Evolutionary conservation across 2,797 vertebrate species (phyloP), one percentile per base, ranked within the genome.

Genomic region (Enteromius trimaculatus): DNA sequence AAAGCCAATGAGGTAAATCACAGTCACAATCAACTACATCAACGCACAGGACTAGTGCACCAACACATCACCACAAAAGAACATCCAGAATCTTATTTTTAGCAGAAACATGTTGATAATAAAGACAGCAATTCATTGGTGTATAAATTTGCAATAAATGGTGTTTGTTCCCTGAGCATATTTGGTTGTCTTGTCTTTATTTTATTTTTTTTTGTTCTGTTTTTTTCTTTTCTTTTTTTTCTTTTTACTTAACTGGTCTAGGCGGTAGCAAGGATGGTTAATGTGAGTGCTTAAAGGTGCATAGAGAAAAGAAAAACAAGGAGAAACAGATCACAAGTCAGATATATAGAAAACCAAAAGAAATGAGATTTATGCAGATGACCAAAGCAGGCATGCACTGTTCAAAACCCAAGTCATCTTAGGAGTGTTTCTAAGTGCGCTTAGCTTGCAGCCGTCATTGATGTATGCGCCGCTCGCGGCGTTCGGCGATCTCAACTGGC

Each of bases 221-320:
- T 13, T 44, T n/a, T 31, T 71, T 23, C 31, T n/a, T 39, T 69
- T 77, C 79, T 72, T 81, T 68, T 80, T 92, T 86, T 84, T 91
- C 90, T 94, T 95, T 96, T 97, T 97, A 99, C 98, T 99, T 99
- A 99, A 99, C 98, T 99, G 98, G 96, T 99, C 97, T 98, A 99
- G 98, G 96, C 97, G 97, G 98, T 99, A 99, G 98, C 98, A 99
- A 97, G 97, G 98, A 97, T 99, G 97, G 95, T 97, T 99, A 97
- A 99, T 99, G 96, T 99, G 97, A 97, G 98, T 99, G 97, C 98
- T 99, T 98, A 97, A 97, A 96, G 95, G 96, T 97, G 97, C 93
- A 92, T 91, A 93, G 94, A 88, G 93, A 95, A 96, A 96, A 96
- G 95, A 97, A 97, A 85, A 89, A 94, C 96, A 95, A 94, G 94